Percentiles rank a stretch among this genome's conserved stretches.
These are phyloP conservation scores for Lophura nycthemera DNA, from an alignment of 2,113 vertebrate species.

Conservation along the genomic window DNA sequence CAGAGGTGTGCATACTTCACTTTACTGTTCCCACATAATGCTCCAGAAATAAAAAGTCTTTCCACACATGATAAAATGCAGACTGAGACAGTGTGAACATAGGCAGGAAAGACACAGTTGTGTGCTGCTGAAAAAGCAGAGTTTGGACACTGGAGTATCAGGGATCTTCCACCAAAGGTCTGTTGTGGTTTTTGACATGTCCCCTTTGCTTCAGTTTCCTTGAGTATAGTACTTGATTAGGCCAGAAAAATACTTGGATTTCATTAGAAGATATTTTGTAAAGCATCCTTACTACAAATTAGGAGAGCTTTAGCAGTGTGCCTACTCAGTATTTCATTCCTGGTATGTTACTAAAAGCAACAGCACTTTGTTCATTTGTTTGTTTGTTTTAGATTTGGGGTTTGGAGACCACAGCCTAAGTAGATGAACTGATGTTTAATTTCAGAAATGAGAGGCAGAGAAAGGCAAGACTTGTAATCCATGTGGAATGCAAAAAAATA, in stretches of 20 bases:
- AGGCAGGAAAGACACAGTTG: rapidly evolving
- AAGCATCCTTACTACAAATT: neutral
- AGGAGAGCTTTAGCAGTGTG: neutral
- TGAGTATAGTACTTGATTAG: neutral
- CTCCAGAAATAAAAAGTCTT: neutral
- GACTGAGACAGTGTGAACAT: neutral
- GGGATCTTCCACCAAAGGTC: neutral
- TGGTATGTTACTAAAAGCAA: neutral
- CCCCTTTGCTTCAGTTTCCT: neutral
- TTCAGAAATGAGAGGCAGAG: neutral
- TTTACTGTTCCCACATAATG: neutral
- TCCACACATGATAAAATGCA: neutral
- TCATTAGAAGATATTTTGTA: neutral
- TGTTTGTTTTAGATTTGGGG: neutral
- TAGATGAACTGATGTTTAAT: neutral
- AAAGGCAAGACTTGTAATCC: neutral
- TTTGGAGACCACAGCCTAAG: neutral
- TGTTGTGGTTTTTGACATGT: neutral
- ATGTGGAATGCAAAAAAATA: neutral
- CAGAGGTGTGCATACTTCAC: neutral
- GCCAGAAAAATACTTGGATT: neutral
- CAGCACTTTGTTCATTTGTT: neutral
- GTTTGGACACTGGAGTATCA: rapidly evolving
- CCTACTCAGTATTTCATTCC: neutral
- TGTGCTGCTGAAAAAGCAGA: rapidly evolving